Base-by-base conservation (phyloP, 2,113 vertebrate genomes). In the Oreochromis spilurus region DNA sequence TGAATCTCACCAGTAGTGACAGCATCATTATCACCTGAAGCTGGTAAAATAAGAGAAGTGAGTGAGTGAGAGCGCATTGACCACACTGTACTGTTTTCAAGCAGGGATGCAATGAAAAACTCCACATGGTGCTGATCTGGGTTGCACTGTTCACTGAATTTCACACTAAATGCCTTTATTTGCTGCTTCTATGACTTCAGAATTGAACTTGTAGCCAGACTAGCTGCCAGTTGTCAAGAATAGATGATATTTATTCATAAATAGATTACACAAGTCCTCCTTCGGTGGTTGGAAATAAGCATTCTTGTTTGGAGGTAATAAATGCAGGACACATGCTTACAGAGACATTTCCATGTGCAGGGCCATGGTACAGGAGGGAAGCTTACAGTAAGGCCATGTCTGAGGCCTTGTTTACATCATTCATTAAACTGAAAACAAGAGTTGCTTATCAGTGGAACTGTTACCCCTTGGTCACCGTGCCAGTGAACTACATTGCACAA, bases 201-300 rank as follows among this genome's bases (percentile, higher is more conserved):
- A 85, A 83, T 79, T 84, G 10, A 88, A 87, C 34, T 86, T 78
- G 54, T 45, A 87, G 31, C 67, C 48, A 87, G 17, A 87, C 60
- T n/a, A 85, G 34, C 83, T 78, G 75, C 67, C 67, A 79, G 54
- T 83, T 91, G 84, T 94, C 81, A 94, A 94, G 91, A 94, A 94
- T 91, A 93, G 83, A 92, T 94, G 5, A 86, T 86, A 86, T 95
- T 93, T 95, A 95, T 96, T 95, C 87, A 93, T 91, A 90, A 93
- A 93, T 88, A 54, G 79, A 86, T 62, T 55, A 93, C 93, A 94
- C 67, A 40, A 88, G 88, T 88, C 57, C 86, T 84, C 58, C 84
- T 79, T 92, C 81, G 86, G 77, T 90, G 85, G 88, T 90, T 84
- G 84, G 55, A 89, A 86, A 86, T 53, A 82, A 91, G 91, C 89